Percentiles rank a stretch among this genome's conserved stretches.
These are phyloP conservation scores for Semnornis frantzii DNA, from an alignment of 2,113 vertebrate species.

Conservation along the genomic window DNA sequence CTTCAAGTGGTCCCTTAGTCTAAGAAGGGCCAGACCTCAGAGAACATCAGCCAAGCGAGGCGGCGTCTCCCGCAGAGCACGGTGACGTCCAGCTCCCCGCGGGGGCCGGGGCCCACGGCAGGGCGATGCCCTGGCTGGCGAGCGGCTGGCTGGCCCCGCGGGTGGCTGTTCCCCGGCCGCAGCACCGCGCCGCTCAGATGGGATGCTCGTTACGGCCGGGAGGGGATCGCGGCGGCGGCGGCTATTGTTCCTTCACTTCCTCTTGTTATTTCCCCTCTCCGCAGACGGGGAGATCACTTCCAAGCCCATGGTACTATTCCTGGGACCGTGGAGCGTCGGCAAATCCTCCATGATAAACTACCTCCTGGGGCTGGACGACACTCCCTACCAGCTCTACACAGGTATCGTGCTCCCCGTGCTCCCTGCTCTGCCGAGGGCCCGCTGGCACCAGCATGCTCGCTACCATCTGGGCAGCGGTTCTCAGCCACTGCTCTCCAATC, in stretches of 20 bases:
- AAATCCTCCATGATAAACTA: constrained; percentile 99
- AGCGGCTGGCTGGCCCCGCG: not conserved
- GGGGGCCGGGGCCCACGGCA: not conserved
- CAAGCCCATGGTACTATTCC: constrained; percentile 97
- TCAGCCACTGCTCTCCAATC: fast-evolving
- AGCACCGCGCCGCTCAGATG: not conserved
- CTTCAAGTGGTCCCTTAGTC: not conserved
- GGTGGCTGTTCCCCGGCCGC: not conserved
- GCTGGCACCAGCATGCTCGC: not conserved
- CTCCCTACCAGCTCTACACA: constrained; percentile 96
- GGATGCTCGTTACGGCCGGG: not conserved
- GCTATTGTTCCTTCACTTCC: constrained; percentile 45
- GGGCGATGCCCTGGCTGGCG: not conserved
- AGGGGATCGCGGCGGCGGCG: not conserved
- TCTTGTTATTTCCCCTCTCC: constrained; percentile 54
- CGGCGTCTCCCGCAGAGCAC: not conserved
- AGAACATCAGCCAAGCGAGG: not conserved
- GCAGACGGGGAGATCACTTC: constrained; percentile 98
- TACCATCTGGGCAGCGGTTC: fast-evolving
- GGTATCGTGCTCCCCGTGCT: constrained; percentile 67
- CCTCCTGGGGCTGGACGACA: constrained; percentile 91
- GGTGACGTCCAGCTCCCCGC: not conserved
- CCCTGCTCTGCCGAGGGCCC: not conserved
- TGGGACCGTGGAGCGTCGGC: constrained; percentile 98
- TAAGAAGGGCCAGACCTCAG: not conserved